Base-by-base conservation (phyloP, 23 tunicate genomes). In the Clavelina lepadiformis region DNA sequence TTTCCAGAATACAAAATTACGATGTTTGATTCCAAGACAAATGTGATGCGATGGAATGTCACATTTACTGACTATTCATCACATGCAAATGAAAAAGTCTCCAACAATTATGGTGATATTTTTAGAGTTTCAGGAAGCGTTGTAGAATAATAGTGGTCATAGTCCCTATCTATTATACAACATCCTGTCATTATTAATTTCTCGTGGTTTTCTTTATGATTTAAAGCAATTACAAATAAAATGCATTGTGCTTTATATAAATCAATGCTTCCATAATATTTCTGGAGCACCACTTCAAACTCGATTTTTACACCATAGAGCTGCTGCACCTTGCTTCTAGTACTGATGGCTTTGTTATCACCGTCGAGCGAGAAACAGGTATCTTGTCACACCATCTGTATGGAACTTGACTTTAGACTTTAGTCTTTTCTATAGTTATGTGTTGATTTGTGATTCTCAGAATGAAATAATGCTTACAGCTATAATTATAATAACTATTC, bases 41-140 rank as follows among this genome's bases (percentile, higher is more conserved):
- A 87, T 51, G 46, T 72, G 19, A 63, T 87, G 77, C 63, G 96
- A 38, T 87, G 96, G 96, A 87, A 87, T 61, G 96, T 74, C 3
- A 87, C 96, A 2, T 87, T 54, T 46, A 74, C 84, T 38, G 96
- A 87, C 61, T 87, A 87, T 51, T 87, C 96, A 0, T 68, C 86
- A 2, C 96, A 87, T 62, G 86, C 82, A 31, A 87, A 73, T 31
- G 85, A 87, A 58, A 74, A 87, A 29, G 68, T 68, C 5, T 56
- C 82, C 11, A 35, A 65, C 27, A 69, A 76, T 46, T 60, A 87
- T 58, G 85, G 89, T 82, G 45, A 71, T n/a, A 36, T 64, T n/a
- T 22, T 54, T 54, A 13, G 8, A 54, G 23, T 54, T 41, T 41
- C 15, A 11, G 11, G 49, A 41, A 11, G 49, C 49, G 15, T 41